phyloP scores from a whole-genome alignment of 2,888 invertebrate genomes.

The Sinodicranocentrus sp. region DNA sequence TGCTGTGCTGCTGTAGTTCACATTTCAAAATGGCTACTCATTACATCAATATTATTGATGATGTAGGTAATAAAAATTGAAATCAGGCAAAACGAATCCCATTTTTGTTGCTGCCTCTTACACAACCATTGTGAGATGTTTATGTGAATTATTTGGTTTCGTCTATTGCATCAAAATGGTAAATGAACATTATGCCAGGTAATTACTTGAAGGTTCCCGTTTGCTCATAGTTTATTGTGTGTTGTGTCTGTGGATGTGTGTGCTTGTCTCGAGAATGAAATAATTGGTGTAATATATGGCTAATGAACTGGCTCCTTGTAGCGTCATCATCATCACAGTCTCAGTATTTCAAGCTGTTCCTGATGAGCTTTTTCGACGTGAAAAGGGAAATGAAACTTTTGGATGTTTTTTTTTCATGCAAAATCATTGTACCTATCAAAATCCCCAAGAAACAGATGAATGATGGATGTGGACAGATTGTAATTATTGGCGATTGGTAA shows the following conservation, averaged over 20 bases:
- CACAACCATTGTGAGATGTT: not conserved
- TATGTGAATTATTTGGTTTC: too few species aligned
- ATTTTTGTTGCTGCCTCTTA: not conserved
- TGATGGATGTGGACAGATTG: conserved; percentile 57
- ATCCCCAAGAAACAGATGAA: too few species aligned
- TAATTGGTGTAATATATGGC: conserved; percentile 67
- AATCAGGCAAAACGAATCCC: conserved; percentile 12
- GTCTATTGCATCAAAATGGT: conserved; percentile 29
- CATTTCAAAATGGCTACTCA: too few species aligned
- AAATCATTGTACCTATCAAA: too few species aligned
- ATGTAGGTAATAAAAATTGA: conserved; percentile 33
- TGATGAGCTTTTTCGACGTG: too few species aligned
- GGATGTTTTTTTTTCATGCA: too few species aligned
- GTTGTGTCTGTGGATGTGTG: not conserved
- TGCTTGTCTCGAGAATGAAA: conserved; percentile 41
- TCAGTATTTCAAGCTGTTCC: too few species aligned
- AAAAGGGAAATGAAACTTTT: too few species aligned
- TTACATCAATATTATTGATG: conserved; percentile 55
- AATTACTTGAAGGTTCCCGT: conserved; percentile 31
- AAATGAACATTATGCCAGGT: conserved; percentile 40
- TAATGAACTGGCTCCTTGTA: conserved; percentile 57
- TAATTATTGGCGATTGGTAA: conserved; percentile 55
- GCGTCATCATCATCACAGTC: conserved; percentile 21
- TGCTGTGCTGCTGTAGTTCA: too few species aligned
- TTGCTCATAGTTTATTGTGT: not conserved